Evolutionary conservation across 2,888 invertebrate species (phyloP), one percentile per base, ranked within the genome.

Genomic region (Encarsia formosa): DNA sequence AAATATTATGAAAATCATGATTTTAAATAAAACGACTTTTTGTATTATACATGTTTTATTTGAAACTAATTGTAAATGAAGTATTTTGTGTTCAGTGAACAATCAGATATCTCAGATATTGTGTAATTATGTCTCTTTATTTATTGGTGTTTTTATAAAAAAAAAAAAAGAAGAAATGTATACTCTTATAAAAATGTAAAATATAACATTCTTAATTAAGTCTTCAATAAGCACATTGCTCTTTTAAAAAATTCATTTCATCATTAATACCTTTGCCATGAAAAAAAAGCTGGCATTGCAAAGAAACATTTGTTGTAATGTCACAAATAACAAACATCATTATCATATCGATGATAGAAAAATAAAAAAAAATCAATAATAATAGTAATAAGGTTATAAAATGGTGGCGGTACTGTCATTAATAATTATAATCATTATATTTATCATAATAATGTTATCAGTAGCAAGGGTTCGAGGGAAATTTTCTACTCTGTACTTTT

Each of bases 281-380:
- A 24, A 13, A 42, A 29, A 20, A n/a, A 29, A 8, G 32, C 49
- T 52, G 49, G 49, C 56, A 52, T 42, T 47, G n/a, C n/a, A 43
- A 49, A 51, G 49, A 54, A 54, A 56, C 52, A 52, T 56, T 46
- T 49, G 32, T 52, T 55, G 58, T 63, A 63, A 64, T 63, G 64
- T 65, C 66, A 68, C 64, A 65, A 67, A 65, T 67, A 67, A 67
- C 66, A 58, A 67, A 67, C 67, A 68, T 68, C 67, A 68, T 68
- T 66, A 64, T 68, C 68, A 68, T 68, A 67, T 66, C 66, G 68
- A 65, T 64, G 65, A 64, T 68, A 66, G 63, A 61, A 67, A 68
- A n/a, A n/a, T n/a, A n/a, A n/a, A n/a, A n/a, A n/a, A n/a, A n/a
- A n/a, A n/a, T n/a, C 67, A 67, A 66, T 68, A 68, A 67, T 66